These are phyloP conservation scores for Tautogolabrus adspersus DNA, from an alignment of 2,113 vertebrate genomes.

Conservation along the genomic window DNA sequence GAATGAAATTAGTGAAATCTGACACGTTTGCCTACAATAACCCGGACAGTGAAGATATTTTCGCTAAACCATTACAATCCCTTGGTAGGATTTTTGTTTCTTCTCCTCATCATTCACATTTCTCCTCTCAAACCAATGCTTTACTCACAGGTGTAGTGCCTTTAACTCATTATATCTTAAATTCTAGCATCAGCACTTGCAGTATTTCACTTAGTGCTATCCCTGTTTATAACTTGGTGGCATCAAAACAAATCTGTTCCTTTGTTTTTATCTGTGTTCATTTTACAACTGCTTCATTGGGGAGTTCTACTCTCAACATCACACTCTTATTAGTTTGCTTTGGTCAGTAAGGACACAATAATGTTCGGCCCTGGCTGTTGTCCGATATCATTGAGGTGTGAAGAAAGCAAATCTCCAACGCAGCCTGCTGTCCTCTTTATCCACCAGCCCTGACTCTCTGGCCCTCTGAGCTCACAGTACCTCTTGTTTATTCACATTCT, in stretches of 20 bases:
- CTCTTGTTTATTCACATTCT: slow-evolving; percentile 7
- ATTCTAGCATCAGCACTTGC: neutral
- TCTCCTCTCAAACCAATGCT: neutral
- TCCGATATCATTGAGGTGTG: slow-evolving; percentile 1
- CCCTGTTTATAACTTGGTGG: neutral
- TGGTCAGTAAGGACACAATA: neutral
- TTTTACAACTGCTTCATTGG: neutral
- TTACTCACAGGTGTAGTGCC: neutral
- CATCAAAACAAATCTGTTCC: neutral
- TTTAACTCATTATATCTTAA: neutral
- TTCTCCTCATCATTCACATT: neutral
- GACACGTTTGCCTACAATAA: too few relatives aligned
- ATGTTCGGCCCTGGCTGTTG: neutral
- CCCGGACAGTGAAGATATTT: too few relatives aligned
- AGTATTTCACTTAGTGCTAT: neutral
- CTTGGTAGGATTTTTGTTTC: too few relatives aligned
- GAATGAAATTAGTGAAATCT: neutral
- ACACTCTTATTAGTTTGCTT: neutral
- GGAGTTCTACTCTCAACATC: neutral
- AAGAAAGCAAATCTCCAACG: slow-evolving; percentile 4
- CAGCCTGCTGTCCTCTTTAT: neutral
- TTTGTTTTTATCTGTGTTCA: neutral
- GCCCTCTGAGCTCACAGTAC: neutral
- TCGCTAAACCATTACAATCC: too few relatives aligned
- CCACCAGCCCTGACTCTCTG: neutral